Conservation (phyloP, 92 coral and sea anemone genomes). For the Desmophyllum pertusum region DNA sequence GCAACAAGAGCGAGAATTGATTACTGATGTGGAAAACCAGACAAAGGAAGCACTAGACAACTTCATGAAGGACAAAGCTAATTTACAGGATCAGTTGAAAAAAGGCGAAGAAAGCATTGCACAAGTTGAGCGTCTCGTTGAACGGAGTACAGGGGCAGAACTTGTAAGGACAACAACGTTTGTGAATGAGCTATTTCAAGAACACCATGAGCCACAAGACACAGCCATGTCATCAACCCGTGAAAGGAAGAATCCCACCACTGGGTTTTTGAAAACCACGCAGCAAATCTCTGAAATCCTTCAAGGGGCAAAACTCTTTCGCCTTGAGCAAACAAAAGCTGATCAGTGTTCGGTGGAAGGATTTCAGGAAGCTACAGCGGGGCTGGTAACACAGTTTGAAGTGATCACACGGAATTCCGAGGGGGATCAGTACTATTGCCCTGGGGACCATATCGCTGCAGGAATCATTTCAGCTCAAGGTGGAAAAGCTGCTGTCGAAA, state of each 20-base stretch:
- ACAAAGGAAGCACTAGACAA: constrained; percentile 12
- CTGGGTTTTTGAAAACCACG: constrained; percentile 18
- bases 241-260: neutral
- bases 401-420: constrained; percentile 13
- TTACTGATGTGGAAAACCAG: constrained; percentile 10
- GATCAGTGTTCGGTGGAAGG: constrained; percentile 8
- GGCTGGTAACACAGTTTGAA: constrained; percentile 14
- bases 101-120: neutral
- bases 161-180: neutral
- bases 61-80: neutral
- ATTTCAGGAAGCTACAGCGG: constrained; percentile 6
- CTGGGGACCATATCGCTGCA: constrained; percentile 11
- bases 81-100: neutral
- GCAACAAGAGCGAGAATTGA: constrained; percentile 6
- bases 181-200: constrained; percentile 10
- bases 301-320: neutral
- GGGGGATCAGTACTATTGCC: constrained; percentile 17
- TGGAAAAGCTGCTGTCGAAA: neutral
- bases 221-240: neutral
- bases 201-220: neutral
- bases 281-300: constrained; percentile 5
- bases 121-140: constrained; percentile 1
- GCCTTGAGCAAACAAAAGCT: neutral
- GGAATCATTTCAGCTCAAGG: neutral
- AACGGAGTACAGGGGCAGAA: constrained; percentile 4